These are phyloP conservation scores for Heliconius hermathena DNA, from an alignment of 1,140 invertebrate species.

Conservation along the genomic window DNA sequence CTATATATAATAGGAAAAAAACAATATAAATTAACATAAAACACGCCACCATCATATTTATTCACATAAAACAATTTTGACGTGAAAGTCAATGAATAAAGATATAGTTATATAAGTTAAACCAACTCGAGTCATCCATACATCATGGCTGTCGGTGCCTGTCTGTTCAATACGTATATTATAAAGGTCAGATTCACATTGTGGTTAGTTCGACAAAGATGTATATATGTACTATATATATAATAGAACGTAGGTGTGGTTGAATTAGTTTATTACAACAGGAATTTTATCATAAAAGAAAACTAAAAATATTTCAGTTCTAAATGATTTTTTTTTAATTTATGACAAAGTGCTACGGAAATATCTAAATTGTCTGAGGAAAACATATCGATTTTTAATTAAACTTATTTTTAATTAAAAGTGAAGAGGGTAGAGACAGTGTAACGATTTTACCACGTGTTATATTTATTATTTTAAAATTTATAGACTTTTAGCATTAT, in stretches of 20 bases:
- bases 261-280: background rate
- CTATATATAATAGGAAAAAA: background rate
- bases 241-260: background rate
- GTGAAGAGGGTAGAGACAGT: no score
- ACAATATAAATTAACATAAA: background rate
- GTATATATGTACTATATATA: background rate
- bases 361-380: no score
- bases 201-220: background rate
- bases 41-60: background rate
- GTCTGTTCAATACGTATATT: background rate
- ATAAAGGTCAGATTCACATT: background rate
- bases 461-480: no score
- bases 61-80: constrained; percentile 16
- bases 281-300: background rate
- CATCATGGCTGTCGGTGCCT: background rate
- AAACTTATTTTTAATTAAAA: no score
- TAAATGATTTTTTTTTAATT: no score
- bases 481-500: no score
- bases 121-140: background rate
- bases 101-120: background rate
- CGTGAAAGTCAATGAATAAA: constrained; percentile 28
- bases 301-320: no score
- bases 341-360: no score
- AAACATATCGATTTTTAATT: no score
- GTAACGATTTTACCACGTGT: no score